These are phyloP conservation scores for Merops nubicus DNA, from an alignment of 2,113 vertebrate species.

Conservation along the genomic window DNA sequence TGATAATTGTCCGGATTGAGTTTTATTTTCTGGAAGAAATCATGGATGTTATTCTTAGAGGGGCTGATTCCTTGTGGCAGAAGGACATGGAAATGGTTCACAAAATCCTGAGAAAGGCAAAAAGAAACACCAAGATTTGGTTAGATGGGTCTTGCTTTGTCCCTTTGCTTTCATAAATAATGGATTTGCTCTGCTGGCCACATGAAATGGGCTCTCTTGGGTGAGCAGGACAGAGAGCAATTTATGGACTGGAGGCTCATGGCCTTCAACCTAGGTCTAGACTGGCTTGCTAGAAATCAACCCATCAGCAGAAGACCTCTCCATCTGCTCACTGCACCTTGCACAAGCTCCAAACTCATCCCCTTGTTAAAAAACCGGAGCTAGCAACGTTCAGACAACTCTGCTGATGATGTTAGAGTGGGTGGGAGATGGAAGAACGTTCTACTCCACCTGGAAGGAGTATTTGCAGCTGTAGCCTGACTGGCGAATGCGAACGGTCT, in stretches of 20 bases:
- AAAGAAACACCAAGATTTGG: not conserved
- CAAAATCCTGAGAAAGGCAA: slow-evolving; percentile 85
- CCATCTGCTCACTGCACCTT: not conserved
- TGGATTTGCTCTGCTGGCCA: not conserved
- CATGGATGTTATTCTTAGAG: slow-evolving; percentile 83
- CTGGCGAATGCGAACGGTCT: slow-evolving; percentile 94
- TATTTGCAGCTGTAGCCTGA: slow-evolving; percentile 97
- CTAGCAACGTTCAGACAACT: not conserved
- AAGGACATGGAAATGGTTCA: slow-evolving; percentile 90
- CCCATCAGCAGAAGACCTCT: too few relatives aligned
- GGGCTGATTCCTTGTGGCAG: slow-evolving; percentile 82
- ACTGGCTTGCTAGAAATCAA: too few relatives aligned
- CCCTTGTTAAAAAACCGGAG: not conserved
- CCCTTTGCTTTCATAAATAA: not conserved
- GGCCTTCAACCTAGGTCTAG: too few relatives aligned
- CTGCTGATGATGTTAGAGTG: not conserved
- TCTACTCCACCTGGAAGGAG: slow-evolving; percentile 87
- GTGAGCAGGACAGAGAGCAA: not conserved
- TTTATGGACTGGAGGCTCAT: not conserved
- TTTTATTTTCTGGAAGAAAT: slow-evolving; percentile 85
- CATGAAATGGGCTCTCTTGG: not conserved
- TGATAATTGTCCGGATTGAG: slow-evolving; percentile 86
- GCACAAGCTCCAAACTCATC: not conserved
- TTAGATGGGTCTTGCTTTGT: not conserved
- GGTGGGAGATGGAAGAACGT: not conserved